phyloP scores from a whole-genome alignment of 2,888 invertebrate species.

The Drosophila hawaiiensis region DNA sequence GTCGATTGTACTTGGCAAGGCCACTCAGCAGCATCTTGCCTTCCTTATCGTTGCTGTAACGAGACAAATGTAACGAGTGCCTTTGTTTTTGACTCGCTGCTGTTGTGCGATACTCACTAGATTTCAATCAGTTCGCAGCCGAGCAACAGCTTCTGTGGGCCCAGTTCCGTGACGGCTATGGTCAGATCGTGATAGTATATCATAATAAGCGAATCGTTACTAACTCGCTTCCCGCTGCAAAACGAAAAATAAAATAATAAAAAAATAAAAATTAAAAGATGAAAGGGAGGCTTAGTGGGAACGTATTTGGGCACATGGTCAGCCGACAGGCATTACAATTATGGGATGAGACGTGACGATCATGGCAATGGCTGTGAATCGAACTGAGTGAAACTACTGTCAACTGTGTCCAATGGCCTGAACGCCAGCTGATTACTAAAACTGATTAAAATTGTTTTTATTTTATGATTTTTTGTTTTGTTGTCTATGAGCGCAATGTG shows the following conservation, averaged over 20 bases:
- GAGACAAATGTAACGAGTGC: constrained; percentile 71
- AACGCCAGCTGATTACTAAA: constrained; percentile 36
- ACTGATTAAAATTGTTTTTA: background rate
- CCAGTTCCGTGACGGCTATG: constrained; percentile 92
- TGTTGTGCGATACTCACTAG: constrained; percentile 88
- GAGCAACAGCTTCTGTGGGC: constrained; percentile 89
- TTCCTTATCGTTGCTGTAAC: constrained; percentile 89
- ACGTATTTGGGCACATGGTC: constrained; percentile 72
- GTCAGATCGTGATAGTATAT: constrained; percentile 93
- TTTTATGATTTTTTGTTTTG: background rate
- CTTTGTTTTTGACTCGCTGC: background rate
- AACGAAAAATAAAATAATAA: background rate
- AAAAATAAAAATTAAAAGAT: background rate
- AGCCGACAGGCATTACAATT: constrained; percentile 26
- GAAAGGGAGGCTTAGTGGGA: background rate
- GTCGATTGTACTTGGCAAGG: constrained; percentile 88
- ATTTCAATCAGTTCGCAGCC: constrained; percentile 94
- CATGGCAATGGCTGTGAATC: constrained; percentile 58
- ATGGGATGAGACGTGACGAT: constrained; percentile 53
- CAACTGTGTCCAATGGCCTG: constrained; percentile 1
- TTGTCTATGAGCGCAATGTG: background rate
- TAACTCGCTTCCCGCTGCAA: constrained; percentile 88
- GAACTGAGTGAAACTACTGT: constrained; percentile 43
- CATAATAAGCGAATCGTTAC: constrained; percentile 89
- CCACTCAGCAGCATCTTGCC: constrained; percentile 88